phyloP scores from a whole-genome alignment of 2,888 invertebrate species.

The Drosophila incognita region DNA sequence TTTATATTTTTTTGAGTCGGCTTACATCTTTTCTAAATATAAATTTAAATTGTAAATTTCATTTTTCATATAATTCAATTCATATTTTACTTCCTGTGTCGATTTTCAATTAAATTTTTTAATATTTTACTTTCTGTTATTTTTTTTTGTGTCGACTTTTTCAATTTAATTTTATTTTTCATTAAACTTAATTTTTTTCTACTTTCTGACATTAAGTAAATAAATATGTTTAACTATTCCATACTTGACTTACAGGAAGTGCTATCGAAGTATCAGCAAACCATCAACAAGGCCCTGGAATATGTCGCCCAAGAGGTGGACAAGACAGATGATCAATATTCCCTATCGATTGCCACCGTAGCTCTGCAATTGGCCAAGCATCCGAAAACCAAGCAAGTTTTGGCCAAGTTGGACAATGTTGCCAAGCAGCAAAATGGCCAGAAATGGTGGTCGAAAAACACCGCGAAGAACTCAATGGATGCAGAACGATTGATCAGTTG shows the following conservation, averaged over 20 bases:
- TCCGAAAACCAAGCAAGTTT: conserved; percentile 88
- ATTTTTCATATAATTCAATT: no score
- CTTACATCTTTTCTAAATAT: neutral
- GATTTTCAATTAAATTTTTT: no score
- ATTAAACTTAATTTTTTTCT: neutral
- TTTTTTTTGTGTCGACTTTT: neutral
- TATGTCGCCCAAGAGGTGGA: conserved; percentile 90
- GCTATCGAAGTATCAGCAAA: conserved; percentile 87
- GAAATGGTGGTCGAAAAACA: conserved; percentile 92
- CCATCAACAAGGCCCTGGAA: conserved; percentile 91
- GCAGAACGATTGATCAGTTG: conserved; percentile 54
- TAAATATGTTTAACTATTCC: neutral
- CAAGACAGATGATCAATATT: conserved; percentile 89
- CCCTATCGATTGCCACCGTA: conserved; percentile 91
- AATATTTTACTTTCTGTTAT: no score
- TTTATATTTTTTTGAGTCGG: no score
- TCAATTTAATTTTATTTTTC: neutral
- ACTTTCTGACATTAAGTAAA: neutral
- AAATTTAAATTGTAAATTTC: no score
- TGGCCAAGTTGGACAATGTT: conserved; percentile 86
- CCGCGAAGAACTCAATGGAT: conserved; percentile 79
- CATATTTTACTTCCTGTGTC: no score
- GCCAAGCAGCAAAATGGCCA: conserved; percentile 86
- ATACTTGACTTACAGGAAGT: conserved; percentile 58
- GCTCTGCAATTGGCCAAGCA: conserved; percentile 92